Evolutionary conservation across 2,888 invertebrate species (phyloP), one percentile per base, ranked within the genome.

Genomic region (Diaphora mendica): DNA sequence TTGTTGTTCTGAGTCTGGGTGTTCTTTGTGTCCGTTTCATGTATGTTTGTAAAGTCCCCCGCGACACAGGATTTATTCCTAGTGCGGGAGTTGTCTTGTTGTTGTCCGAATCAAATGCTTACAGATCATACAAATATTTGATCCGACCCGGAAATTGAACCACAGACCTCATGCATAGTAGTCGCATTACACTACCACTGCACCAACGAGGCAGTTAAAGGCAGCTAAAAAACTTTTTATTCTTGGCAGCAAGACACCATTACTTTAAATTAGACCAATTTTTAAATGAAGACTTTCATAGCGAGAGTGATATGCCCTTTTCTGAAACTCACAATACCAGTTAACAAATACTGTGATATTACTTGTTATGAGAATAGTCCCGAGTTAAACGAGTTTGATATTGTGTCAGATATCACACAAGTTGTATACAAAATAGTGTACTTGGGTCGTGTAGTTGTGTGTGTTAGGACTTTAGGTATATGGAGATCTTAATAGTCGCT

Each of bases 321-420:
- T 59, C 59, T 26, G 4, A 4, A 59, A 59, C 59, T 33, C 68
- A 33, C 20, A 30, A 17, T 68, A 44, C 5, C 23, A 62, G 11
- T 20, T 26, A 70, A 64, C 68, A 62, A 72, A 51, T 68, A 68
- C 64, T 26, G 48, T 72, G 51, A 68, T 44, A 65, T 72, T 48
- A 68, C 51, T 44, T 72, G 64, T 68, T 64, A 72, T 20, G 64
- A 35, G 35, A 15, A 23, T 64, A 30, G 48, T 44, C 26, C n/a
- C 33, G 39, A 51, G 62, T 68, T n/a, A 64, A 68, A 72, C 35
- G 35, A 68, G 68, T 64, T 64, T 48, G 51, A 72, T 72, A 72
- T 68, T 68, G 8, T 72, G 68, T 68, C 13, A n/a, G 64, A 68
- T 72, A 68, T 68, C 68, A 72, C 68, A 39, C 7, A 72, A 68